phyloP scores from a whole-genome alignment of 1,140 invertebrate genomes.

The Meteorus sp. region DNA sequence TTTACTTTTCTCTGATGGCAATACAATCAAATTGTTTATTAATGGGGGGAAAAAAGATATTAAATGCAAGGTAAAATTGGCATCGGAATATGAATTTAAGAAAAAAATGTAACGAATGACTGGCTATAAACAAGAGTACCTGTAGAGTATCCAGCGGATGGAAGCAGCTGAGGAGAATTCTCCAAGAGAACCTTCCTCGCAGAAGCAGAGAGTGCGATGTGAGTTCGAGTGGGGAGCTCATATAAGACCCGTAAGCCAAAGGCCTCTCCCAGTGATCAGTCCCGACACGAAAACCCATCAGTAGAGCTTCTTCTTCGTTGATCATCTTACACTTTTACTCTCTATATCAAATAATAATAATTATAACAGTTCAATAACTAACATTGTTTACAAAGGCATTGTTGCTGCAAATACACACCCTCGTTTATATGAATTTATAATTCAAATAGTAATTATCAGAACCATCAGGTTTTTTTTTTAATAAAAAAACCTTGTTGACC shows the following conservation, averaged over 20 bases:
- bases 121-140: background rate
- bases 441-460: background rate
- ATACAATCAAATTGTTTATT: no score
- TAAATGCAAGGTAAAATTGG: background rate
- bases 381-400: no score
- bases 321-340: conserved; percentile 21
- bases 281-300: conserved; percentile 58
- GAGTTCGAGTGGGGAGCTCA: conserved; percentile 59
- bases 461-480: conserved; percentile 21
- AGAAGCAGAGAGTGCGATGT: background rate
- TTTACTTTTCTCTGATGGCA: no score
- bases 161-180: background rate
- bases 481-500: conserved; percentile 20
- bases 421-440: background rate
- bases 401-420: no score
- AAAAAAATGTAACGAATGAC: background rate
- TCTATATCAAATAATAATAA: no score
- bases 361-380: no score
- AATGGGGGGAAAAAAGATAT: no score
- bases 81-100: background rate
- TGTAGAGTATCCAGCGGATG: background rate
- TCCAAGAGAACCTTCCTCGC: background rate
- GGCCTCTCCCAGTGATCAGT: conserved; percentile 58
- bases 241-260: conserved; percentile 57
- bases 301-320: conserved; percentile 53